Evolutionary conservation across 2,113 vertebrate species (phyloP), one percentile per base, ranked within the genome.

Genomic region (Isichthys henryi): DNA sequence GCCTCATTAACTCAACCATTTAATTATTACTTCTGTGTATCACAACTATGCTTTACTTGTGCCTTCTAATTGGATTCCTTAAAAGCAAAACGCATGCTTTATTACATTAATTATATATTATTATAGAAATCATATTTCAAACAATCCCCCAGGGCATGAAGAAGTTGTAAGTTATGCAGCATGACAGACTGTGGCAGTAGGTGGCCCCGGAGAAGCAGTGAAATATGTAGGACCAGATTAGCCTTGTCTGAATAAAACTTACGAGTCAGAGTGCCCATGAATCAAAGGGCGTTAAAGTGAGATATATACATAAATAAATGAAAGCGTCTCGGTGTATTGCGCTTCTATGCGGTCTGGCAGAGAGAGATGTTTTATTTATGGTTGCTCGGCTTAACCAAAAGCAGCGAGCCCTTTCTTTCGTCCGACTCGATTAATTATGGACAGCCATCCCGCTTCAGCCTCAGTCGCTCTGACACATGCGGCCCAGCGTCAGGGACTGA

Each of bases 291-390:
- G 31, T 87, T 87, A 87, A 87, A 35, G 85, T 56, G 50, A 53
- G 31, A 53, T 87, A 56, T 87, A 87, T 53, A 56, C 23, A 53
- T 53, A 31, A 87, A 87, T 53, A 87, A 50, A 85, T 88, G 27
- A 53, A 1, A 23, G 21, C 1, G 13, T 80, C 35, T 13, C 35
- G 17, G 74, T 19, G 74, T 13, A 21, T 80, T 10, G 62, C 1
- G 27, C n/a, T 39, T 45, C 39, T 53, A 45, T 53, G 84, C 82
- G 56, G 35, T 90, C 88, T 85, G 74, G 77, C 48, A 88, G 45
- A 84, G 87, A 90, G 89, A 70, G 87, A 90, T 91, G 49, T 53
- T 77, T 92, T 91, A 92, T 92, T 91, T 89, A 91, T 90, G 85
- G 49, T 11, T 43, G 17, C 21, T 82, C 46, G 77, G 90, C 35